Percentiles rank a stretch among this genome's conserved stretches.
These are phyloP conservation scores for Penaeus japonicus DNA, from an alignment of 1,140 invertebrate species.

Conservation along the genomic window DNA sequence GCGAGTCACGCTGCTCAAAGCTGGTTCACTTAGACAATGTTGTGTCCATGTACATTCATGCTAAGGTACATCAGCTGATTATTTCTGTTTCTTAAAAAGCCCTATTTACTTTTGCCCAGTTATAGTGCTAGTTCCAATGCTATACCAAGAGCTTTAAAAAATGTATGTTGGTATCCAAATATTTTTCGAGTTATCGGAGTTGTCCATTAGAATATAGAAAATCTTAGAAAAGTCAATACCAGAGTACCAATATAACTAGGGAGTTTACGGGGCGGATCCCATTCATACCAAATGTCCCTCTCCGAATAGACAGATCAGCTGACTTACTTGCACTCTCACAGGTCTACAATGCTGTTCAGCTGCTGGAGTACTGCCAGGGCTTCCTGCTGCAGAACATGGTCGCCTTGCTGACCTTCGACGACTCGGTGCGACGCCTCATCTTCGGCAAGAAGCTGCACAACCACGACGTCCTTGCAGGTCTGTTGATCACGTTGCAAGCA, in stretches of 20 bases:
- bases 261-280: background rate
- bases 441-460: constrained; percentile 90
- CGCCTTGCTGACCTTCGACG: constrained; percentile 87
- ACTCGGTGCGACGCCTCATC: constrained; percentile 85
- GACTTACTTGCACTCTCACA: constrained; percentile 62
- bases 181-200: too few species aligned
- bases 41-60: constrained; percentile 91
- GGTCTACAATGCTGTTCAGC: constrained; percentile 86
- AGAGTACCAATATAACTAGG: background rate
- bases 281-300: background rate
- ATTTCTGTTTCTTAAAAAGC: background rate
- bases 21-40: constrained; percentile 88
- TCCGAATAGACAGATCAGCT: background rate
- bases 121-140: too few species aligned
- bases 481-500: constrained; percentile 64
- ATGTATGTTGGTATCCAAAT: too few species aligned
- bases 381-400: constrained; percentile 93
- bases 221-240: too few species aligned
- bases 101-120: too few species aligned
- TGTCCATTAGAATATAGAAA: too few species aligned
- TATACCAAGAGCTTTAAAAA: too few species aligned
- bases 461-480: constrained; percentile 84
- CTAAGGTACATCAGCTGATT: constrained; percentile 73
- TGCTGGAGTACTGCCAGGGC: constrained; percentile 89
- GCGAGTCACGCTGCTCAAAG: constrained; percentile 83